A percentile compares a stretch with the other conserved stretches of the same genome.
Evolutionary conservation across 2,113 vertebrate genomes (phyloP).

Genomic region (Tetraodon nigroviridis): DNA sequence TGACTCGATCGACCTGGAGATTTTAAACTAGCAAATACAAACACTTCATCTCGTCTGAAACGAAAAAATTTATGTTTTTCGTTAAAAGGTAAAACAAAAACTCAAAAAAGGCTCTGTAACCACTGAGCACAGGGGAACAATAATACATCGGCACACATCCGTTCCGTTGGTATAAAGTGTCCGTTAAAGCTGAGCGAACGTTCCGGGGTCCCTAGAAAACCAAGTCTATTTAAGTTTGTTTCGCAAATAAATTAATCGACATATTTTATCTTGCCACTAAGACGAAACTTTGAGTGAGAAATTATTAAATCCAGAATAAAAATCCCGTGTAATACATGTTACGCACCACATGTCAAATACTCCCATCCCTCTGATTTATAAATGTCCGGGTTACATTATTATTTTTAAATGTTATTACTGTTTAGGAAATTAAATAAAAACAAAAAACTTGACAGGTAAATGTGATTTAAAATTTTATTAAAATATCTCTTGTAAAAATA

Average conservation of each 20-base stretch:
- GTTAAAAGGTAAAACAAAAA: neutral
- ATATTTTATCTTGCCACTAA: too few relatives aligned
- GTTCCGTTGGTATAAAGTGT: constrained; percentile 31
- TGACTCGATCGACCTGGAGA: too few relatives aligned
- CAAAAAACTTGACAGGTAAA: neutral
- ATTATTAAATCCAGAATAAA: neutral
- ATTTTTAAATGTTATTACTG: too few relatives aligned
- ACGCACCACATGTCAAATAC: too few relatives aligned
- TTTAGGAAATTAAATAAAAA: neutral
- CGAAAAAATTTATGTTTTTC: neutral
- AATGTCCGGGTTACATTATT: too few relatives aligned
- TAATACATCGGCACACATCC: constrained; percentile 50
- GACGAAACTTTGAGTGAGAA: too few relatives aligned
- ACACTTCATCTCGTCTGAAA: too few relatives aligned
- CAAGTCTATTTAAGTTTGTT: too few relatives aligned
- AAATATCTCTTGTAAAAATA: constrained; percentile 44
- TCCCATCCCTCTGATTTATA: too few relatives aligned
- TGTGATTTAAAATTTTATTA: constrained; percentile 44
- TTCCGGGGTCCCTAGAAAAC: constrained; percentile 6
- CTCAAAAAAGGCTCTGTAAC: neutral
- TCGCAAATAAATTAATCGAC: too few relatives aligned
- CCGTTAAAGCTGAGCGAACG: neutral
- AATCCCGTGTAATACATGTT: neutral
- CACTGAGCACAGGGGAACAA: constrained; percentile 27
- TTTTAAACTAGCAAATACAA: too few relatives aligned